Evolutionary conservation across 2,797 vertebrate genomes (phyloP).

Genomic region (Gallinago stenura): DNA sequence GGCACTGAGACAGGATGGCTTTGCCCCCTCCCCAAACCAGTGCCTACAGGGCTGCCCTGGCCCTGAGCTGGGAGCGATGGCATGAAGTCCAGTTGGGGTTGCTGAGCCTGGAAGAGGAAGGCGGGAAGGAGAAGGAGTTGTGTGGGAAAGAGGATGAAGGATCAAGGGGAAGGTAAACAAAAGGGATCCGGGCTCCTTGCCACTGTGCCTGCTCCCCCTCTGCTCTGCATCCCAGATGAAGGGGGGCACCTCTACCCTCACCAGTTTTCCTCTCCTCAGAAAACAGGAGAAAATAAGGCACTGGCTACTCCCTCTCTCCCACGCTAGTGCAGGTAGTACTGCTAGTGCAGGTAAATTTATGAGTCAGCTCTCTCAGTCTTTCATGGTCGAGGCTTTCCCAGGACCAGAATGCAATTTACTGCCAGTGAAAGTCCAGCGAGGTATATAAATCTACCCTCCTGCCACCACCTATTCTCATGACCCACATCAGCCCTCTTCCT

Average conservation of each 20-base stretch:
- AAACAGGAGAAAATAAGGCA: background rate
- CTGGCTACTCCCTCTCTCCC: background rate
- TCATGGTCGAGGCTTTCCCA: background rate
- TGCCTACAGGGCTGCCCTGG: background rate
- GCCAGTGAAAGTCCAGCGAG: background rate
- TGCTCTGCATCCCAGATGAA: background rate
- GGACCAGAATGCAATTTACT: constrained; percentile 11
- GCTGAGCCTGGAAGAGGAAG: background rate
- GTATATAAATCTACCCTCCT: constrained; percentile 16
- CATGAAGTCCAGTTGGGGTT: background rate
- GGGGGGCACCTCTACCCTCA: background rate
- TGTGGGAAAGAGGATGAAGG: background rate
- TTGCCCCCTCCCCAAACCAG: background rate
- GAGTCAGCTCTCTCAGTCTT: background rate
- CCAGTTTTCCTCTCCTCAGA: background rate
- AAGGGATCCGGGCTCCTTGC: background rate
- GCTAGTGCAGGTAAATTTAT: background rate
- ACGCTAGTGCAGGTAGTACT: background rate
- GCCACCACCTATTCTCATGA: background rate
- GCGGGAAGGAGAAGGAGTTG: background rate
- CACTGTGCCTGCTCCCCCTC: background rate
- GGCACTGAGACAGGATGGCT: background rate
- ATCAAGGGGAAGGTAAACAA: background rate
- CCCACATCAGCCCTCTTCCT: background rate
- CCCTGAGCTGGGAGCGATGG: rapidly evolving